A percentile compares a stretch with the other conserved stretches of the same genome.
Evolutionary conservation across 2,113 vertebrate genomes (phyloP).

Genomic region (Anas platyrhynchos): DNA sequence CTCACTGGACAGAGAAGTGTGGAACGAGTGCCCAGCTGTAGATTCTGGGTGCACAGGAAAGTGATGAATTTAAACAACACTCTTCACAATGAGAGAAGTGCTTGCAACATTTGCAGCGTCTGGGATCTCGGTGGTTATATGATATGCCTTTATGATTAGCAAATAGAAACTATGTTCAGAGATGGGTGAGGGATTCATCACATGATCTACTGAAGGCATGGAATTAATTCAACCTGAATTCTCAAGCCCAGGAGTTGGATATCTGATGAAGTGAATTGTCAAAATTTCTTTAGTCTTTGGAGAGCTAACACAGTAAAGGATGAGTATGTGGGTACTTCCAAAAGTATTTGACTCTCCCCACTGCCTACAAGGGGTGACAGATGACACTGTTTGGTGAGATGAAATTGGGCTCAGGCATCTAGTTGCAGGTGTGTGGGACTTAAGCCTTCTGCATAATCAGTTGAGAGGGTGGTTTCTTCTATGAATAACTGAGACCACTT

Average conservation of each 20-base stretch:
- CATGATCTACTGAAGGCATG: rapidly evolving
- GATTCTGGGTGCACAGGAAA: neutral
- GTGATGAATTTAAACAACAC: neutral
- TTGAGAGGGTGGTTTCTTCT: neutral
- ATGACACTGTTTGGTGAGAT: neutral
- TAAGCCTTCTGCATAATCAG: neutral
- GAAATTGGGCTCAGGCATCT: neutral
- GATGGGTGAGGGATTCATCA: neutral
- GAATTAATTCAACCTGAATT: neutral
- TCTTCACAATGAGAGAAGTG: neutral
- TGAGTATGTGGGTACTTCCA: neutral
- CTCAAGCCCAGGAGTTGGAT: rapidly evolving
- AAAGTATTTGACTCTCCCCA: neutral
- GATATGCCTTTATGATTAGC: rapidly evolving
- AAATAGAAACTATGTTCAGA: neutral
- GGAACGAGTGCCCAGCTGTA: neutral
- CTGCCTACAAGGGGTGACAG: neutral
- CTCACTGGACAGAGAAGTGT: neutral
- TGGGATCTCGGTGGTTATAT: neutral
- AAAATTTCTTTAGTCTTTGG: neutral
- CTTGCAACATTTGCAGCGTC: neutral
- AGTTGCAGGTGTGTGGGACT: neutral
- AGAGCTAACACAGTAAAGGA: neutral
- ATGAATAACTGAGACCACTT: neutral
- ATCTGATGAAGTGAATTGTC: neutral